Evolutionary conservation across 2,113 vertebrate species (phyloP).

Genomic region (Anoura caudifer): DNA sequence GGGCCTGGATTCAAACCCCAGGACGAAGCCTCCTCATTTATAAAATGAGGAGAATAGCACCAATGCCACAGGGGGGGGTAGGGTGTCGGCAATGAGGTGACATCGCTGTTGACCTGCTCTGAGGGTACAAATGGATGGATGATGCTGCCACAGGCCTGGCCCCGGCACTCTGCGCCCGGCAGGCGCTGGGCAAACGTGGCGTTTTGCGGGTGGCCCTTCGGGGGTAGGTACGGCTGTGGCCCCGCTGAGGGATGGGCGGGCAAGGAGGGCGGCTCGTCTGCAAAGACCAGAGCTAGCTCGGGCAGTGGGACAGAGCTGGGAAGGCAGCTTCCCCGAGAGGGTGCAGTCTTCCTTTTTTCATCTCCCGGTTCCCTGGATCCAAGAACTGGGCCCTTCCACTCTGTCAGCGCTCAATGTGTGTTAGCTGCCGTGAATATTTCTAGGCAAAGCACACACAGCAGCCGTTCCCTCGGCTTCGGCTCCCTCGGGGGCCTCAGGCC

Average conservation of each 20-base stretch:
- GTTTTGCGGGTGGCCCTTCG: neutral
- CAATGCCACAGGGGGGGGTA: neutral
- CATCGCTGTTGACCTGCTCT: neutral
- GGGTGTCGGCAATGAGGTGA: too few species aligned
- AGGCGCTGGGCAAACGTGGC: neutral
- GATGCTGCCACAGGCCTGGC: accelerated
- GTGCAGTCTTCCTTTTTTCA: neutral
- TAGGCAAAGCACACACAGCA: neutral
- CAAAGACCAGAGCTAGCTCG: neutral
- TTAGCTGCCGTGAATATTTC: neutral
- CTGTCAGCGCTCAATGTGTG: too few species aligned
- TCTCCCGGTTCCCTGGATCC: neutral
- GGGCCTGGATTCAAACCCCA: neutral
- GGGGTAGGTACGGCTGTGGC: neutral
- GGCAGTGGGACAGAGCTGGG: neutral
- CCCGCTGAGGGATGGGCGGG: neutral
- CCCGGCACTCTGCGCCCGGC: neutral
- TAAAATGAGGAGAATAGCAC: neutral
- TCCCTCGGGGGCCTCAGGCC: neutral
- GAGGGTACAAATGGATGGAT: neutral
- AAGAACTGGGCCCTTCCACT: neutral
- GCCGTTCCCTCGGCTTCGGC: neutral
- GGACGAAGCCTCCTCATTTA: neutral
- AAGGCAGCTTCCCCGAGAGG: neutral
- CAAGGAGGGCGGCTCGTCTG: neutral